Evolutionary conservation across 2,888 invertebrate species (phyloP), one percentile per base, ranked within the genome.

Genomic region (Dione juno): DNA sequence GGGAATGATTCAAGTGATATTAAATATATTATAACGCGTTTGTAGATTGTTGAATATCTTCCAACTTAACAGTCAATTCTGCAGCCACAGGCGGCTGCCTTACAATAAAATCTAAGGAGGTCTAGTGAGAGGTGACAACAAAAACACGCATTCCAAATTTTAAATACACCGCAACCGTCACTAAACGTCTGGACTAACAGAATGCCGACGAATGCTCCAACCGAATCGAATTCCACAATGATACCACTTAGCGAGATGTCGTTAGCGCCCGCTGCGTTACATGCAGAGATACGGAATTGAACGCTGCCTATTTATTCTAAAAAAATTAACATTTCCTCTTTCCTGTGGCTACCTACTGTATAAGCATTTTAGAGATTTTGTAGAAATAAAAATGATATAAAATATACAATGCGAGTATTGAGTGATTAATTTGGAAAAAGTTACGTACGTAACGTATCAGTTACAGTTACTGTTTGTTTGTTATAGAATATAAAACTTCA

Each of bases 211-310:
- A 77, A 75, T 83, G 84, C 78, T 79, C 79, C 77, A 78, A 81
- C 88, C 88, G 90, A 83, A 82, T 81, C 92, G 82, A 92, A 93
- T 92, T 80, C 74, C 70, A 91, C 90, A 92, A 93, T 87, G 84
- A 87, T 91, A 88, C 89, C 83, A 90, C 87, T 92, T 91, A 91
- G 87, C 82, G 80, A 92, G 92, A 92, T 92, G 92, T 92, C 92
- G 91, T 91, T 92, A 90, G 86, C 84, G 82, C 90, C 88, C 84
- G 91, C 91, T 90, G 91, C 37, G 64, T 40, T 78, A 81, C 87
- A 84, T 81, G 85, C 87, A 77, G 84, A 77, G 86, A 84, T 85
- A 80, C 79, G 77, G 85, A 88, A 88, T 89, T 86, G 81, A 69
- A 57, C 61, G 64, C 70, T 45, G 52, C 45, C 28, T 45, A 10